Evolutionary conservation across 2,888 invertebrate species (phyloP), one percentile per base, ranked within the genome.

Genomic region (Tetanocera ferruginea): DNA sequence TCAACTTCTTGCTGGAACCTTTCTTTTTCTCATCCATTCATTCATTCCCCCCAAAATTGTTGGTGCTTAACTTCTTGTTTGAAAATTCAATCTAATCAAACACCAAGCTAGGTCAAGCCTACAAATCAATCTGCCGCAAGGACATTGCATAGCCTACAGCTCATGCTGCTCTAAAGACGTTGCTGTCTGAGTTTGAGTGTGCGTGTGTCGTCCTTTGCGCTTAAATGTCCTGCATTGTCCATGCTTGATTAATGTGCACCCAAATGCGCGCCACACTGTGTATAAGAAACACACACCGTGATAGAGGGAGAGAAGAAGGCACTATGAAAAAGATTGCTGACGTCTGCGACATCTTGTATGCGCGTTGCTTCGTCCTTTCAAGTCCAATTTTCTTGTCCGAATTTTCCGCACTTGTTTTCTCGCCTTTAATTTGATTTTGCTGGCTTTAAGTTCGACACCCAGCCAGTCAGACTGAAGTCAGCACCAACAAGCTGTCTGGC

Each of bases 71-170:
- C 64, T 64, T 76, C 66, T 72, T 69, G 77, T 79, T 82, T 86
- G 84, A 86, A 86, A 87, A 86, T 87, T 86, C 86, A 87, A 87
- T 87, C 87, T 87, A 88, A 87, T 87, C 86, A 87, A 86, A 86
- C 83, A 87, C 81, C 87, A 83, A 85, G 81, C 81, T 67, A 80
- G 82, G 82, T 82, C 84, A 85, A 84, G 84, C 84, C 84, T 86
- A 88, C 87, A 84, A 88, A 87, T 88, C 87, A 87, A 88, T 88
- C 87, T 87, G 82, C 78, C 77, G 79, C 79, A 79, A 81, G 81
- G 80, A 80, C 43, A 72, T 55, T 57, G 19, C 31, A 64, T n/a
- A 11, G 17, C 64, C 19, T 23, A 17, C 57, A 43, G 43, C 43
- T 43, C 43, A 43, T 9, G 11, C 57, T 8, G 25, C 1, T 19